A percentile compares a stretch with the other conserved stretches of the same genome.
Evolutionary conservation across 1,140 invertebrate species (phyloP).

Genomic region (Bemisia tabaci): DNA sequence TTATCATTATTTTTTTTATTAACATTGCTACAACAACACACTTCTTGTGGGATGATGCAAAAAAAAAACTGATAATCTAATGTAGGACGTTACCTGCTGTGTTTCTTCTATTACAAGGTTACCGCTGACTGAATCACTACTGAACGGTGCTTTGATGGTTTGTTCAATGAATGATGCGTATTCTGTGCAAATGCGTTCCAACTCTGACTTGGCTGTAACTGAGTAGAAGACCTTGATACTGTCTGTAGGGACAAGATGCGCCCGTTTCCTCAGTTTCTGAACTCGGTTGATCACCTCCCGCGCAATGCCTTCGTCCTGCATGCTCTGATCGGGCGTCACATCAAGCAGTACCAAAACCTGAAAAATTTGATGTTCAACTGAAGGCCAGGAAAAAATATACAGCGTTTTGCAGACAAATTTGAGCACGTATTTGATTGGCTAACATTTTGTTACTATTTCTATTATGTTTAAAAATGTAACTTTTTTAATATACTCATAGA

Average conservation of each 20-base stretch:
- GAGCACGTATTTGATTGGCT: too few relatives aligned
- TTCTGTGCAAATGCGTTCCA: slow-evolving; percentile 50
- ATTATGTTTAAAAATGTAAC: too few relatives aligned
- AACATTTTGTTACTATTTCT: too few relatives aligned
- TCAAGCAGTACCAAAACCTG: slow-evolving; percentile 57
- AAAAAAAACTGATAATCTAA: not conserved
- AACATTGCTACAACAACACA: too few relatives aligned
- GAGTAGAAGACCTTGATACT: slow-evolving; percentile 72
- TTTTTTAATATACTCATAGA: too few relatives aligned
- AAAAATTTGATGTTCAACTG: slow-evolving; percentile 11
- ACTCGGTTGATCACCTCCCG: slow-evolving; percentile 93
- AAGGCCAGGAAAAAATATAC: slow-evolving; percentile 5
- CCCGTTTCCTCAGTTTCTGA: slow-evolving; percentile 95
- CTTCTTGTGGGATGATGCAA: too few relatives aligned
- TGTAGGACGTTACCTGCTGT: not conserved
- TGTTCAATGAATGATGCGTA: slow-evolving; percentile 63
- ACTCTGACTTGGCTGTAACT: slow-evolving; percentile 41
- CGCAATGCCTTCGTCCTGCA: slow-evolving; percentile 83
- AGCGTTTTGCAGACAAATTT: too few relatives aligned
- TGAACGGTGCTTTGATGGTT: slow-evolving; percentile 61
- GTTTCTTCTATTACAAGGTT: slow-evolving; percentile 37
- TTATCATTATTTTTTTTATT: not conserved
- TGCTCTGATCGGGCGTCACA: slow-evolving; percentile 28
- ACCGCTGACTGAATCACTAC: slow-evolving; percentile 31
- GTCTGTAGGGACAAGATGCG: slow-evolving; percentile 82